Percentiles rank a stretch among this genome's conserved stretches.
These are phyloP conservation scores for Aurelia sp. DNA, from an alignment of 30 jellyfish, hydroid and myxozoan genomes.

Conservation along the genomic window DNA sequence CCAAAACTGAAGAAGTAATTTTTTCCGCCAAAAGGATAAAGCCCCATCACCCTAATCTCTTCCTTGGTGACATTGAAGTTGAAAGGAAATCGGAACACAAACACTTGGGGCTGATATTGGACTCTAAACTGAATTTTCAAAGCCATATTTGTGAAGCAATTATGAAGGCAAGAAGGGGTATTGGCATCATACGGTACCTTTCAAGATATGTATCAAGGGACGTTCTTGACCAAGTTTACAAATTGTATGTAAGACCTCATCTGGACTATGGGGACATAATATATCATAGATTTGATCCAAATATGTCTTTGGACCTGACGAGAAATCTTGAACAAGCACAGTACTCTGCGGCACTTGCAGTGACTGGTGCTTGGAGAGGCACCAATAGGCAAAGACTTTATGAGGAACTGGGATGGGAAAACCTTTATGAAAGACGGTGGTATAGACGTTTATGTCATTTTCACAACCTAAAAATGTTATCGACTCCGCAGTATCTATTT, in stretches of 20 bases:
- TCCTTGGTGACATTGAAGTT: neutral
- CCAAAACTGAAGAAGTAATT: conserved; percentile 10
- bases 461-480: neutral
- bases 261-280: conserved; percentile 33
- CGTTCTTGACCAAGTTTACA: no score
- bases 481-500: no score
- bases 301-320: neutral
- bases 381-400: no score
- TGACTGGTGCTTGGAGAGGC: no score
- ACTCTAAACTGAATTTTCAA: no score
- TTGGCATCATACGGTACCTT: no score
- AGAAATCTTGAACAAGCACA: conserved; percentile 25
- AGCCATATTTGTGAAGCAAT: no score
- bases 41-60: neutral
- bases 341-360: conserved; percentile 19
- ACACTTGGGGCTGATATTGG: no score
- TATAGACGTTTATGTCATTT: conserved; percentile 3
- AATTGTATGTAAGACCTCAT: neutral
- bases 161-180: no score
- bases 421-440: conserved; percentile 14
- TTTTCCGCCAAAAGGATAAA: conserved; percentile 1
- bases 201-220: no score
- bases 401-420: neutral
- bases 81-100: neutral
- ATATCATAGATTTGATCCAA: conserved; percentile 16